phyloP scores from a whole-genome alignment of 2,888 invertebrate species.

The Spodoptera littoralis region DNA sequence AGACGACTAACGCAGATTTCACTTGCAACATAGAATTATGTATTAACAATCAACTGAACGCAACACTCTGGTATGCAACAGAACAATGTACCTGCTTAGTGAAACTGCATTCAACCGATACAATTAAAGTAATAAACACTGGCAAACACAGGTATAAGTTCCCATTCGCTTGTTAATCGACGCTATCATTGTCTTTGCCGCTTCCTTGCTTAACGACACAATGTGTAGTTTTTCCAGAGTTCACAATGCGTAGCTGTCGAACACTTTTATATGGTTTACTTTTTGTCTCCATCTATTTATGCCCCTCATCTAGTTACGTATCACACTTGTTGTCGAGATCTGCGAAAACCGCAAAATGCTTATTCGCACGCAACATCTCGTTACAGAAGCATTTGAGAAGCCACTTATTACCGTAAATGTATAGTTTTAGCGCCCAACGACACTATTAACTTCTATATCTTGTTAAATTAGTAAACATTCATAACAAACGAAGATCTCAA shows the following conservation, averaged over 20 bases:
- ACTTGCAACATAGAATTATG: slow-evolving; percentile 81
- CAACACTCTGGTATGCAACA: slow-evolving; percentile 75
- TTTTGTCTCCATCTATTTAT: slow-evolving; percentile 62
- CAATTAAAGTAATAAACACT: slow-evolving; percentile 84
- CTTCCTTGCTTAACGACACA: slow-evolving; percentile 81
- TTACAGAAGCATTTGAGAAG: slow-evolving; percentile 66
- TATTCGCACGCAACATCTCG: slow-evolving; percentile 75
- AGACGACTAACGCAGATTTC: slow-evolving; percentile 77
- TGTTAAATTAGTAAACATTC: slow-evolving; percentile 60
- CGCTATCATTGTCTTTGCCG: slow-evolving; percentile 82
- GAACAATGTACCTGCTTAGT: slow-evolving; percentile 79
- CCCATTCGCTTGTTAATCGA: slow-evolving; percentile 82
- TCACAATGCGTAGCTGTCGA: slow-evolving; percentile 77
- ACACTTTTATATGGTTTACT: slow-evolving; percentile 67
- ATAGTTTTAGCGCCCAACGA: slow-evolving; percentile 49
- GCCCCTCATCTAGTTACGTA: slow-evolving; percentile 62
- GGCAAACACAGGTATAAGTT: slow-evolving; percentile 77
- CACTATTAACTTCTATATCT: slow-evolving; percentile 63
- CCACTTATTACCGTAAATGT: slow-evolving; percentile 65
- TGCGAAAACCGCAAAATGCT: slow-evolving; percentile 79
- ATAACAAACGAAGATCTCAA: slow-evolving; percentile 47
- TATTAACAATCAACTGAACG: slow-evolving; percentile 76
- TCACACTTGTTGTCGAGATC: slow-evolving; percentile 68
- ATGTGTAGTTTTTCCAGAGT: slow-evolving; percentile 80
- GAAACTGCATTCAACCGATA: slow-evolving; percentile 83